Percentiles rank a stretch among this genome's conserved stretches.
Evolutionary conservation across 2,888 invertebrate species (phyloP).

Genomic region (Diarsia dahlii): DNA sequence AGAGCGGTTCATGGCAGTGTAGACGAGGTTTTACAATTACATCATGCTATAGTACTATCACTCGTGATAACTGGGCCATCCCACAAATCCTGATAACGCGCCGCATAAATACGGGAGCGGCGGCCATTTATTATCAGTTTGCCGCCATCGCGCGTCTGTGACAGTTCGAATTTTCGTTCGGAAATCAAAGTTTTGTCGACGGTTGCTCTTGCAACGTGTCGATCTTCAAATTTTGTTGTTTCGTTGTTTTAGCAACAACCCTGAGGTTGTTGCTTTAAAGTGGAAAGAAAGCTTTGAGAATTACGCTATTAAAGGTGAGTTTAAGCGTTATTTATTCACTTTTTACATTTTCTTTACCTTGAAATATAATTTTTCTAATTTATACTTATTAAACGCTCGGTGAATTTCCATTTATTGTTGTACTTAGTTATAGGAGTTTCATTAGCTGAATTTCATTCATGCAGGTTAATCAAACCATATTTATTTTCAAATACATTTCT

Average conservation of each 20-base stretch:
- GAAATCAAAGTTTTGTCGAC: constrained; percentile 66
- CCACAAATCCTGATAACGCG: constrained; percentile 80
- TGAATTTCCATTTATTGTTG: background rate
- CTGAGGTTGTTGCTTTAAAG: constrained; percentile 89
- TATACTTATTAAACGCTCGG: background rate
- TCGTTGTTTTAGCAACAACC: constrained; percentile 86
- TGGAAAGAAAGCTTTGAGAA: constrained; percentile 91
- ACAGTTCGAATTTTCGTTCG: constrained; percentile 67
- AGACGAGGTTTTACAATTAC: constrained; percentile 65
- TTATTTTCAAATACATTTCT: background rate
- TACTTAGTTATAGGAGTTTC: background rate
- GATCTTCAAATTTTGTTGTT: constrained; percentile 60
- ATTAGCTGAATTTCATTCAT: background rate
- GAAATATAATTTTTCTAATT: background rate
- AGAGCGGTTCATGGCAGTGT: constrained; percentile 80
- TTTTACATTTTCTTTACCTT: too few relatives aligned
- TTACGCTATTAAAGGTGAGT: constrained; percentile 91
- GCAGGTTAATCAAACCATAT: background rate
- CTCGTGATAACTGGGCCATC: constrained; percentile 77
- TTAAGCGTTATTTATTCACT: constrained; percentile 14
- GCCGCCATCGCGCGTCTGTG: constrained; percentile 71
- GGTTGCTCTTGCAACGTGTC: constrained; percentile 71
- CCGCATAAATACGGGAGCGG: constrained; percentile 78
- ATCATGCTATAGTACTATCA: constrained; percentile 65
- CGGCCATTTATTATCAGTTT: constrained; percentile 77